A percentile compares a stretch with the other conserved stretches of the same genome.
phyloP scores from a whole-genome alignment of 2,888 invertebrate species.

The Eudasyphora cyanicolor region DNA sequence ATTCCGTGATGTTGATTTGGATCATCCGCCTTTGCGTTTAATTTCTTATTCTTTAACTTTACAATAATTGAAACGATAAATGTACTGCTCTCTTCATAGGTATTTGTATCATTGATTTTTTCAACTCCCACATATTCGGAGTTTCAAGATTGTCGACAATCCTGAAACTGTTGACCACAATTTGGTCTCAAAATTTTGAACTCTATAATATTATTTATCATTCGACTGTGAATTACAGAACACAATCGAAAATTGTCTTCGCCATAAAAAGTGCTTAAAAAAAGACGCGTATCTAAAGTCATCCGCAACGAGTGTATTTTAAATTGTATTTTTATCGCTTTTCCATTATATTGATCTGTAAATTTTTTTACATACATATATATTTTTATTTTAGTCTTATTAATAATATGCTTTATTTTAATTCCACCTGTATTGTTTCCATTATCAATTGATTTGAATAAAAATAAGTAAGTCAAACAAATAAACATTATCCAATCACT shows the following conservation, averaged over 20 bases:
- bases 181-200: too few relatives aligned
- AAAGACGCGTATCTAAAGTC: background rate
- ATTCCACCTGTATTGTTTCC: background rate
- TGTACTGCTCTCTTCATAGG: background rate
- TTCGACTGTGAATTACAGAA: background rate
- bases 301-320: background rate
- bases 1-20: conserved; percentile 82
- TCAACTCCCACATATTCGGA: too few relatives aligned
- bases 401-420: conserved; percentile 20
- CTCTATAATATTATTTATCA: too few relatives aligned
- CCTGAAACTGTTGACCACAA: too few relatives aligned
- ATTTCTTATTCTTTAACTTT: conserved; percentile 74
- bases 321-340: background rate
- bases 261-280: background rate
- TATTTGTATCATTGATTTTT: background rate
- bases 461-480: conserved; percentile 25
- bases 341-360: background rate
- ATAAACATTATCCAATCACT: too few relatives aligned
- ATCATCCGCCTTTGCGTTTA: conserved; percentile 80
- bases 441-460: conserved; percentile 18
- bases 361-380: conserved; percentile 1
- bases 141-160: too few relatives aligned
- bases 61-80: conserved; percentile 61
- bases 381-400: background rate
- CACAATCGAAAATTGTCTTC: background rate